Percentiles rank a stretch among this genome's conserved stretches.
phyloP scores from a whole-genome alignment of 2,113 vertebrate genomes.

The Stomatorhinus ivindoensis region DNA sequence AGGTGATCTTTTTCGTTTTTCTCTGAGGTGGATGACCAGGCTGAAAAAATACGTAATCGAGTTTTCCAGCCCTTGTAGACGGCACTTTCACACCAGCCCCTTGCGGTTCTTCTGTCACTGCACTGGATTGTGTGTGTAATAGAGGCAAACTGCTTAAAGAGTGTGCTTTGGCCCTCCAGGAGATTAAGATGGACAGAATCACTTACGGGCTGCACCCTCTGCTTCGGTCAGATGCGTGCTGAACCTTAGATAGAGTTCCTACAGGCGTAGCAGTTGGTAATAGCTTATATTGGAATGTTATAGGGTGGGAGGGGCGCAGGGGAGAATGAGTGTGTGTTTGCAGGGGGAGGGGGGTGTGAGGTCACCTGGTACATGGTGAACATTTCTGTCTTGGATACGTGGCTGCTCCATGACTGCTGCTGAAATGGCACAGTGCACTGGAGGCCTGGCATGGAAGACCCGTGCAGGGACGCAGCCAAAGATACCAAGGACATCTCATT shows the following conservation, averaged over 20 bases:
- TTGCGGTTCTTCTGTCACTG: not conserved
- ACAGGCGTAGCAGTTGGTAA: slow-evolving; percentile 2
- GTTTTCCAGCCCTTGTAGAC: not conserved
- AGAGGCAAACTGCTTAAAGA: slow-evolving; percentile 3
- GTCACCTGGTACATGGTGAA: not conserved
- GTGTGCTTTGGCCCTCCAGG: not conserved
- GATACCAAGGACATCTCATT: not conserved
- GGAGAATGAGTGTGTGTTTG: not conserved
- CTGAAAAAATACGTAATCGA: not conserved
- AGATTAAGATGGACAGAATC: slow-evolving; percentile 10
- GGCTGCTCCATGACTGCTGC: not conserved
- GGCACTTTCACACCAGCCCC: not conserved
- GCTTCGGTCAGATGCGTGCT: not conserved
- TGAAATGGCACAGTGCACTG: not conserved
- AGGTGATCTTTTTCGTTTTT: not conserved
- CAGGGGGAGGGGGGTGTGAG: not conserved
- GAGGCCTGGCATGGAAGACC: not conserved
- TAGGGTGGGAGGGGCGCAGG: not conserved
- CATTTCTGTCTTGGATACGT: not conserved
- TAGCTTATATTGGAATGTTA: not conserved
- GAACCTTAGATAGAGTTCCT: not conserved
- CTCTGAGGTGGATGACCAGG: not conserved
- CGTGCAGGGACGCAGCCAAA: not conserved
- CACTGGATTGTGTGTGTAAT: not conserved
- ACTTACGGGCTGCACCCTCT: not conserved